Base-by-base conservation (phyloP, 2,113 vertebrate species). In the Plecturocebus donacophilus region DNA sequence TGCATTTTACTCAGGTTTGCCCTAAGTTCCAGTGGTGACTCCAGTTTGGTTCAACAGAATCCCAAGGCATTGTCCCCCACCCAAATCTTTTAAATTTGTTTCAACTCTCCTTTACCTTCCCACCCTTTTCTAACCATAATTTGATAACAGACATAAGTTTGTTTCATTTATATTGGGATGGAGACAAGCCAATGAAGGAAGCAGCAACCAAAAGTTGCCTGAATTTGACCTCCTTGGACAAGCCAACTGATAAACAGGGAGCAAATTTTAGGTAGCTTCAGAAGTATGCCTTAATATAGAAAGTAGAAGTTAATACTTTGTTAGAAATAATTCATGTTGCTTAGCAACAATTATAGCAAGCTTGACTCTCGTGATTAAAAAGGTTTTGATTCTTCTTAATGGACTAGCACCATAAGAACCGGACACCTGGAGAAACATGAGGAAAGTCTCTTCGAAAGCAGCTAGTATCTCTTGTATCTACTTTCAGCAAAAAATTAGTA, bases 391-490 rank as follows among this genome's bases (percentile, higher is more conserved):
- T 98, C 84, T 96, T 97, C 87, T 89, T 71, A 20, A 97, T 93
- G 95, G 66, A 98, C 97, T 96, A 98, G 98, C 98, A 98, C 98
- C 98, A 98, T 98, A 97, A 98, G 98, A 98, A 99, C 98, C 97
- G 97, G 98, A 98, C 96, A 98, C 98, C 98, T 98, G 98, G 98
- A 97, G 92, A 97, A 98, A 98, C 96, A 97, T 95, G 95, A 98
- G 98, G 98, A 98, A 97, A 98, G 98, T 98, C 98, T 98, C 98
- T 99, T 99, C 98, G 96, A 96, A 98, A 99, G 98, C 98, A 99
- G 99, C 98, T 98, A 99, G 98, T 98, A 98, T 98, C 98, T 99
- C 98, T 70, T 95, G 94, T 98, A 97, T 98, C 98, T 99, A 98
- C 98, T 32, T 98, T 97, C 98, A 98, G 98, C 98, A 98, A 98